A percentile compares a stretch with the other conserved stretches of the same genome.
Evolutionary conservation across 2,888 invertebrate species (phyloP).

Genomic region (Sinelater perroti): DNA sequence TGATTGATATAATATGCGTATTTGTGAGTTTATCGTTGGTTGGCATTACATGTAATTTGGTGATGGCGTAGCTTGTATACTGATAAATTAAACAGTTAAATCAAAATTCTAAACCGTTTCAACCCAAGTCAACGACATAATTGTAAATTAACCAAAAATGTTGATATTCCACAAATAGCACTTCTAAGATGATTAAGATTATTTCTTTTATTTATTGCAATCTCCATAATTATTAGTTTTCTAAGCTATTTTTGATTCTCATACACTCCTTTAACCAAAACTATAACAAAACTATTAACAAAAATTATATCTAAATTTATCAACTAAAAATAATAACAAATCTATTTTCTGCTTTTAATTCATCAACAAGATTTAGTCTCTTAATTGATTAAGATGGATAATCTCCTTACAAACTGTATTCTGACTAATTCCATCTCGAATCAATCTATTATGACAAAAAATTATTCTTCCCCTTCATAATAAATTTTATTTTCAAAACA

Average conservation of each 20-base stretch:
- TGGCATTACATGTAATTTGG: no score
- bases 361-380: constrained; percentile 47
- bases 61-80: no score
- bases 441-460: constrained; percentile 62
- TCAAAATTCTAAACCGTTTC: no score
- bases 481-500: constrained; percentile 67
- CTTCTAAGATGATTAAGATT: constrained; percentile 65
- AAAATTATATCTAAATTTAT: constrained; percentile 65
- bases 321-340: constrained; percentile 73
- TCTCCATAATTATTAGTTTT: constrained; percentile 62
- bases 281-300: no score
- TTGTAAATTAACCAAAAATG: constrained; percentile 64
- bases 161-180: constrained; percentile 75
- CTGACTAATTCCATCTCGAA: constrained; percentile 67
- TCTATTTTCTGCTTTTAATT: constrained; percentile 72
- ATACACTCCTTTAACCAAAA: constrained; percentile 69
- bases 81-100: no score
- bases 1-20: no score
- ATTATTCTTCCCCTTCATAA: constrained; percentile 62
- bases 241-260: constrained; percentile 77
- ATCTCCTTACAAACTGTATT: background rate
- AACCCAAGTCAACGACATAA: no score
- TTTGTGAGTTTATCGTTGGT: no score
- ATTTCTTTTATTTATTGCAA: constrained; percentile 59
- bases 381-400: constrained; percentile 67